These are phyloP conservation scores for Coryphaenoides rupestris DNA, from an alignment of 2,113 vertebrate species.

Conservation along the genomic window DNA sequence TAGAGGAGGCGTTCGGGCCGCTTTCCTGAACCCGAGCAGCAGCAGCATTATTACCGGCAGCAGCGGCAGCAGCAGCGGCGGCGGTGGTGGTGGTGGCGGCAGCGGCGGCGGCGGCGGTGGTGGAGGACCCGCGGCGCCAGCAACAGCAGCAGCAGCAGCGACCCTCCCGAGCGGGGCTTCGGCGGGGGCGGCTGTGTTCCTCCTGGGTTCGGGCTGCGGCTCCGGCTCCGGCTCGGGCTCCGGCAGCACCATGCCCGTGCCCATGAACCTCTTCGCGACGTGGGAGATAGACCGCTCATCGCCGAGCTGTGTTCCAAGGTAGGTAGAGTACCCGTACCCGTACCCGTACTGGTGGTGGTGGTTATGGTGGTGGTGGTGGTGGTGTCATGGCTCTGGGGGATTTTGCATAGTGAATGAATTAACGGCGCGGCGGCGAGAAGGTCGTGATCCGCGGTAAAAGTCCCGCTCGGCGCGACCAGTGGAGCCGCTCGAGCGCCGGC, in stretches of 20 bases:
- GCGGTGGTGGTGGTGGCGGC: conserved; percentile 43
- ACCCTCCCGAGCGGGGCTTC: conserved; percentile 57
- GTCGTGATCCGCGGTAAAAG: too few species aligned
- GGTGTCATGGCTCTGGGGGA: too few species aligned
- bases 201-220: conserved; percentile 54
- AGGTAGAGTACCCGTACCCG: too few species aligned
- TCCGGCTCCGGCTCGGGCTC: conserved; percentile 53
- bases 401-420: too few species aligned
- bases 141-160: conserved; percentile 53
- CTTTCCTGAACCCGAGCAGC: conserved; percentile 73
- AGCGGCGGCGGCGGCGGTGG: conserved; percentile 32
- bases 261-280: conserved; percentile 81
- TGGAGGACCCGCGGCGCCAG: too few species aligned
- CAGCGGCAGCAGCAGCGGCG: conserved; percentile 20
- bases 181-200: conserved; percentile 49
- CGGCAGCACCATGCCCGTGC: conserved; percentile 67
- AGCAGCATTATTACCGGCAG: conserved; percentile 46
- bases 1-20: conserved; percentile 74
- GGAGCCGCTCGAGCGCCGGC: too few species aligned
- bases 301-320: conserved; percentile 80
- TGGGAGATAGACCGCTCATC: conserved; percentile 80
- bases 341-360: too few species aligned
- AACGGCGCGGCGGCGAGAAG: too few species aligned
- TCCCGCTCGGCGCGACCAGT: too few species aligned
- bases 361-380: too few species aligned